Base-by-base conservation (phyloP, 2,113 vertebrate genomes). In the Hippocampus mohnikei region DNA sequence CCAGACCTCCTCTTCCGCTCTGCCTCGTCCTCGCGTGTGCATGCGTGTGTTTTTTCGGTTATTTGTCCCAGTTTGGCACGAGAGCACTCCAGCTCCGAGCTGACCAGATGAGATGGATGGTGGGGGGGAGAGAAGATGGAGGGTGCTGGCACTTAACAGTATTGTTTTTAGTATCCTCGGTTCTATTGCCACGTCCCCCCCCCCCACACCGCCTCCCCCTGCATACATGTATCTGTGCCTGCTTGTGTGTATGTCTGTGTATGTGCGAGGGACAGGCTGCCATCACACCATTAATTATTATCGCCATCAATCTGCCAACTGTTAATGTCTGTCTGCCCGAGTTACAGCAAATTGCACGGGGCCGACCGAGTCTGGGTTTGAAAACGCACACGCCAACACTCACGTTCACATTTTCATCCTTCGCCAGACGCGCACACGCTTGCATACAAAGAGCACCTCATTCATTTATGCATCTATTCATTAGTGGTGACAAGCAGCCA, bases 381-480 rank as follows among this genome's bases (percentile, higher is more conserved):
- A 42, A 71, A 37, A 69, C 40, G 27, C 16, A 12, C 67, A 27
- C 15, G 7, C 50, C 12, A 23, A 76, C 56, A 67, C 78, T 69
- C 72, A 60, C 42, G 52, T 58, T 18, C 72, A 64, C 50, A 70
- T 65, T 69, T 78, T 70, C 71, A 77, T 61, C 27, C 65, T 76
- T 44, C 55, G 68, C 74, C 46, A 37, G 66, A 62, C 73, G 70
- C 62, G 70, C 61, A 64, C 46, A 62, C 67, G 71, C 55, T 55
- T 40, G 71, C 42, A 78, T 66, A 81, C 42, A 79, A 42, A 12
- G 37, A 90, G 72, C 69, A 77, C 74, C 88, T 87, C 82, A 86
- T 89, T 89, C 89, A 87, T 82, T 90, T 89, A 89, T 90, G 88
- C 87, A 89, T 90, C 89, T 89, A 89, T 90, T 90, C 89, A 90